Evolutionary conservation across 2,888 invertebrate genomes (phyloP).

Genomic region (Linyphia triangularis): DNA sequence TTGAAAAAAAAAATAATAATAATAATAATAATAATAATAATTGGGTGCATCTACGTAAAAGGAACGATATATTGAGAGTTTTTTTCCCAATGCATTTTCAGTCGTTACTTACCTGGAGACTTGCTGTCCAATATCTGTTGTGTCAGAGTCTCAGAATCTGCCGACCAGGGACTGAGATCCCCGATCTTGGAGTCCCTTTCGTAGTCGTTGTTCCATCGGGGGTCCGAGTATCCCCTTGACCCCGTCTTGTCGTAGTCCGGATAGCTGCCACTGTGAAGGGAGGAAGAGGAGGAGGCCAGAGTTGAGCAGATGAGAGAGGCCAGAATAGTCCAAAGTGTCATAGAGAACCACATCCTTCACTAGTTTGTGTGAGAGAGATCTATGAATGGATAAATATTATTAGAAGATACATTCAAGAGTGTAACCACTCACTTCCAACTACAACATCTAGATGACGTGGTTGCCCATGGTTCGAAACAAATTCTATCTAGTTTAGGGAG

Average conservation of each 20-base stretch:
- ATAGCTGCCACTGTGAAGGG: constrained; percentile 24
- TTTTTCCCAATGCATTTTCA: not conserved
- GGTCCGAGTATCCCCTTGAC: not conserved
- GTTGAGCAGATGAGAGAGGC: constrained; percentile 29
- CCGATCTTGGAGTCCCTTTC: not conserved
- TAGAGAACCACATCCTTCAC: constrained; percentile 31
- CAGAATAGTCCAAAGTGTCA: constrained; percentile 34
- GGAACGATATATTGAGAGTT: not conserved
- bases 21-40: too few relatives aligned
- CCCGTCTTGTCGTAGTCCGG: constrained; percentile 17
- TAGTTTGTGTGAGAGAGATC: not conserved
- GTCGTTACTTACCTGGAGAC: constrained; percentile 25
- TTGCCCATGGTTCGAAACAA: too few relatives aligned
- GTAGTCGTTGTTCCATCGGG: constrained; percentile 24
- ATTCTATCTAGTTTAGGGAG: too few relatives aligned
- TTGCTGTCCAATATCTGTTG: constrained; percentile 40
- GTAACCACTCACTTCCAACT: too few relatives aligned
- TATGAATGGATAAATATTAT: too few relatives aligned
- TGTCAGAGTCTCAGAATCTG: not conserved
- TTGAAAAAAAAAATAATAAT: too few relatives aligned
- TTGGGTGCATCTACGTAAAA: not conserved
- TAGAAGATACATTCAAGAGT: too few relatives aligned
- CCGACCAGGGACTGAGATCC: constrained; percentile 1
- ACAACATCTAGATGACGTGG: too few relatives aligned
- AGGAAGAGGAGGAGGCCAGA: not conserved